A percentile compares a stretch with the other conserved stretches of the same genome.
These are phyloP conservation scores for Cebidichthys violaceus DNA, from an alignment of 2,113 vertebrate species.

Conservation along the genomic window DNA sequence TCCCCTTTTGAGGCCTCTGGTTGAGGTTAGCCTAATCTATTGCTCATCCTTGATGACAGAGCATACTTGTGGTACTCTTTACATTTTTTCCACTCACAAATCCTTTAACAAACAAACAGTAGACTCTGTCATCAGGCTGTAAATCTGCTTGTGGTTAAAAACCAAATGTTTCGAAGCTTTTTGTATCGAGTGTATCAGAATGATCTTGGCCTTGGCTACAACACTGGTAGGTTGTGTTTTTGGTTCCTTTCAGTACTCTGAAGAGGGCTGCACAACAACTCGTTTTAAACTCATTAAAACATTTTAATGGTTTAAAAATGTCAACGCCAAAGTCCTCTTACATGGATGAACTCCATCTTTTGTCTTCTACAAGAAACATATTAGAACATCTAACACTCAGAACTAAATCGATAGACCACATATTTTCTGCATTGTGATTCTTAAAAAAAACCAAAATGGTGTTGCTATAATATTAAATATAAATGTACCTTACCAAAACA, in stretches of 20 bases:
- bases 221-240: too few species aligned
- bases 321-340: too few species aligned
- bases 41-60: neutral
- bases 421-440: too few species aligned
- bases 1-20: neutral
- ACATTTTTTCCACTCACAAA: neutral
- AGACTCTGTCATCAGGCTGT: neutral
- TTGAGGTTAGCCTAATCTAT: neutral
- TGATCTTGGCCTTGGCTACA: neutral
- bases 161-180: neutral
- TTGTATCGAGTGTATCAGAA: neutral
- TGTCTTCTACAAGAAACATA: too few species aligned
- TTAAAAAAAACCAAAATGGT: too few species aligned
- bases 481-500: too few species aligned
- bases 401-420: too few species aligned
- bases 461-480: too few species aligned
- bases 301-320: too few species aligned
- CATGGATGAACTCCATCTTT: too few species aligned
- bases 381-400: too few species aligned
- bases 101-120: neutral
- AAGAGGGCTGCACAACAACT: neutral
- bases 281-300: neutral
- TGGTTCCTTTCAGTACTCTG: too few species aligned
- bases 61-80: neutral
- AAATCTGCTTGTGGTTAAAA: neutral